These are phyloP conservation scores for Leucophenga varia DNA, from an alignment of 1,140 invertebrate species.

Conservation along the genomic window DNA sequence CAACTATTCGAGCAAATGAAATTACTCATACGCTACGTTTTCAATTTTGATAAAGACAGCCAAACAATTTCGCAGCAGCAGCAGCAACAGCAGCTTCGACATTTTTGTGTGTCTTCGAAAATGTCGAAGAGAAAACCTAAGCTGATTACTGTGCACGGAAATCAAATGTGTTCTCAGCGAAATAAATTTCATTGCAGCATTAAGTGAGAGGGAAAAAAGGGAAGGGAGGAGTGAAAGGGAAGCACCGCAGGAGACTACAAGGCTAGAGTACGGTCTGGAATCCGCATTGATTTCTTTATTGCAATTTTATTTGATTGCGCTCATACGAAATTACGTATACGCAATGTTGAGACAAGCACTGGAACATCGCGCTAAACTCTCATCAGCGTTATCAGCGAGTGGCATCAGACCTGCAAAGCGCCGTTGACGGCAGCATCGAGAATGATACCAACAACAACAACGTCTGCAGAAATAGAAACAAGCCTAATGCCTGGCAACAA, in stretches of 20 bases:
- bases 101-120: slow-evolving; percentile 13
- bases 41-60: slow-evolving; percentile 41
- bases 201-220: slow-evolving; percentile 15
- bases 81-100: slow-evolving; percentile 5
- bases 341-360: slow-evolving; percentile 42
- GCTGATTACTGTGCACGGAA: slow-evolving; percentile 41
- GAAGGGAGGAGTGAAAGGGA: background rate
- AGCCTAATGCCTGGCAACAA: too few species aligned
- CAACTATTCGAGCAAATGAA: slow-evolving; percentile 42
- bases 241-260: background rate
- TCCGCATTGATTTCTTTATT: slow-evolving; percentile 52
- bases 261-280: slow-evolving; percentile 12
- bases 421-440: too few species aligned
- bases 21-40: slow-evolving; percentile 49
- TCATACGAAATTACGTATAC: slow-evolving; percentile 49
- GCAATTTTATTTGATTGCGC: slow-evolving; percentile 51
- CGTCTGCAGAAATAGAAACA: slow-evolving; percentile 1
- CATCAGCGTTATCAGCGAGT: slow-evolving; percentile 34
- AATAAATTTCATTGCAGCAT: slow-evolving; percentile 38
- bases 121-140: slow-evolving; percentile 26
- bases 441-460: slow-evolving; percentile 17
- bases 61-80: slow-evolving; percentile 27
- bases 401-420: too few species aligned
- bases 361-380: slow-evolving; percentile 36
- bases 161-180: slow-evolving; percentile 38